phyloP scores from a whole-genome alignment of 2,797 vertebrate species.

The Protonibea diacanthus region DNA sequence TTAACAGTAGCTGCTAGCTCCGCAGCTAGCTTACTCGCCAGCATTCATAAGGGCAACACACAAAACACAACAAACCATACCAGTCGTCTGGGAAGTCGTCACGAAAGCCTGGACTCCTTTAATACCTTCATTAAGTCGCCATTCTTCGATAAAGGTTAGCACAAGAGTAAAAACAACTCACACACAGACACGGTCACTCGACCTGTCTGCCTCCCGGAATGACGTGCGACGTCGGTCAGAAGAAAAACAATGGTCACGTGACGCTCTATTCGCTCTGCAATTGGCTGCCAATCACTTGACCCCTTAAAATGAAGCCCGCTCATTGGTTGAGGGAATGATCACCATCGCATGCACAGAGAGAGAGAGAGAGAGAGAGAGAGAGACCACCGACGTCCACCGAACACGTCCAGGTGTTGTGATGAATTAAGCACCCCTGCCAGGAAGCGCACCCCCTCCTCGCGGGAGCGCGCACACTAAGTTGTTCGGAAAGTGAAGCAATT shows the following conservation, averaged over 20 bases:
- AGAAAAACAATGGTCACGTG: constrained; percentile 80
- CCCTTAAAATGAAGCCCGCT: constrained; percentile 21
- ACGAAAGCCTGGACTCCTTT: background rate
- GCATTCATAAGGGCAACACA: constrained; percentile 3
- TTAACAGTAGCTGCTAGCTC: constrained; percentile 23
- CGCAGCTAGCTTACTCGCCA: constrained; percentile 43
- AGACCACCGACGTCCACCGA: background rate
- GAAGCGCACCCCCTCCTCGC: too few relatives aligned
- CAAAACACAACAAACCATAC: constrained; percentile 53
- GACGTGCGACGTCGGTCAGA: constrained; percentile 27
- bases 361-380: too few relatives aligned
- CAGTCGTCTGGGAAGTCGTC: constrained; percentile 29
- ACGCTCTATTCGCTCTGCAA: background rate
- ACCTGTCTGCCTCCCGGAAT: constrained; percentile 39
- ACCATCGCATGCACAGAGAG: too few relatives aligned
- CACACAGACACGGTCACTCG: background rate
- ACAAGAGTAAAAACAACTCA: background rate
- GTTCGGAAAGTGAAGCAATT: too few relatives aligned
- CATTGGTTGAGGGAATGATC: constrained; percentile 69
- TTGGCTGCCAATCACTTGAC: constrained; percentile 57
- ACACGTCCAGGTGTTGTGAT: fast-evolving
- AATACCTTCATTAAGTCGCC: background rate
- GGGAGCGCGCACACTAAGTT: too few relatives aligned
- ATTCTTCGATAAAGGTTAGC: background rate
- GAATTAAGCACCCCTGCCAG: too few relatives aligned